phyloP scores from a whole-genome alignment of 2,888 invertebrate species.

The Pedicia rivosa region DNA sequence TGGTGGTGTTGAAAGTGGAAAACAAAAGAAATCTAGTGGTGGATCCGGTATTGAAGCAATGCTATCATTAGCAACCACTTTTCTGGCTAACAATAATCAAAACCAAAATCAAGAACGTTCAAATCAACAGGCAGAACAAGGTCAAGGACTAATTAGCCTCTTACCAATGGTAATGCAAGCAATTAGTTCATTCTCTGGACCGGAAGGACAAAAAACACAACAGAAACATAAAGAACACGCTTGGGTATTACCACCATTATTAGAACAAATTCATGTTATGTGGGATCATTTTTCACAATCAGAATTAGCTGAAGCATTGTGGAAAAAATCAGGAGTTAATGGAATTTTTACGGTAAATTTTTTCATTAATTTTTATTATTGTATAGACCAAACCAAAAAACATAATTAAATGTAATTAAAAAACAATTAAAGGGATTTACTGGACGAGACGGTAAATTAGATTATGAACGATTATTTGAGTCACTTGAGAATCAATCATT shows the following conservation, averaged over 20 bases:
- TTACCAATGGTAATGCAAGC: constrained; percentile 53
- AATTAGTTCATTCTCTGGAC: constrained; percentile 41
- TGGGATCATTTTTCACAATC: constrained; percentile 69
- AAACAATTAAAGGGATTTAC: constrained; percentile 35
- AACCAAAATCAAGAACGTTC: constrained; percentile 17
- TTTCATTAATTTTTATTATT: constrained; percentile 12
- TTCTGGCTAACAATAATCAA: constrained; percentile 30
- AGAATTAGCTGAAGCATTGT: constrained; percentile 55
- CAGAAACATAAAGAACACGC: constrained; percentile 53
- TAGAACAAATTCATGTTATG: constrained; percentile 51
- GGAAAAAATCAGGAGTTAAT: constrained; percentile 56
- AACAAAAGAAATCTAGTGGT: constrained; percentile 17
- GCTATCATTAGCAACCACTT: constrained; percentile 37
- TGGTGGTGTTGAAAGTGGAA: constrained; percentile 14
- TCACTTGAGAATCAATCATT: constrained; percentile 67
- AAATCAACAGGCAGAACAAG: constrained; percentile 5
- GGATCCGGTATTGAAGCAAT: constrained; percentile 38
- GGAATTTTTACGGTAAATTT: constrained; percentile 39
- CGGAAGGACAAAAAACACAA: constrained; percentile 41
- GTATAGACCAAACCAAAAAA: not conserved
- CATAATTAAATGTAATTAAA: not conserved
- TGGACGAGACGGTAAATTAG: constrained; percentile 50
- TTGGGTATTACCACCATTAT: constrained; percentile 51
- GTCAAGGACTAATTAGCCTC: constrained; percentile 33
- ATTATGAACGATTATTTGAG: constrained; percentile 55